Evolutionary conservation across 2,113 vertebrate genomes (phyloP).

Genomic region (Trogon surrucura): DNA sequence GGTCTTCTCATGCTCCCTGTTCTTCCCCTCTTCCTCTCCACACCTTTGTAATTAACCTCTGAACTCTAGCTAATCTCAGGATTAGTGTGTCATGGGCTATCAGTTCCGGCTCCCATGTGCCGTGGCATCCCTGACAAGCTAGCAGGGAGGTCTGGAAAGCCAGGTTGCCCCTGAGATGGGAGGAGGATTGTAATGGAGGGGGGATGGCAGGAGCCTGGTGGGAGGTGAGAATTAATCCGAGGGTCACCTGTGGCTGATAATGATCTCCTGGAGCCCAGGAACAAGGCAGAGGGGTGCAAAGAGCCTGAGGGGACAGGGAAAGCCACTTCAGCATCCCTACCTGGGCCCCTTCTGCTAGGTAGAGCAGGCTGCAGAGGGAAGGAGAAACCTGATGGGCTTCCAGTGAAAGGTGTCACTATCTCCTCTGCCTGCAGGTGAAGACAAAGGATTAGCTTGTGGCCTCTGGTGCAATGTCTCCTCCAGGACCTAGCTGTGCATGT

Average conservation of each 20-base stretch:
- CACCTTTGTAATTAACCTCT: slow-evolving; percentile 63
- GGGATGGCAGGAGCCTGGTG: neutral
- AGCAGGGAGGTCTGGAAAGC: neutral
- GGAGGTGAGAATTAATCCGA: neutral
- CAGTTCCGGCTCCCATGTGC: neutral
- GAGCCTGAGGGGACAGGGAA: neutral
- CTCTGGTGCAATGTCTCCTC: neutral
- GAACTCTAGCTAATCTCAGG: slow-evolving; percentile 28
- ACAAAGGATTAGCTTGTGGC: neutral
- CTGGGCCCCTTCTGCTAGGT: neutral
- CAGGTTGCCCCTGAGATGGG: neutral
- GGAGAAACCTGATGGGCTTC: neutral
- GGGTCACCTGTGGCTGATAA: neutral
- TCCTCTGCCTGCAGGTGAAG: neutral
- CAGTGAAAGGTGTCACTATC: neutral
- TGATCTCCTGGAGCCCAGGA: neutral
- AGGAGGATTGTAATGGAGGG: neutral
- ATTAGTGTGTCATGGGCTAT: neutral
- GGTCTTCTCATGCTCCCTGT: neutral
- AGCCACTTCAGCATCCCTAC: neutral
- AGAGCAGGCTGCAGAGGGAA: neutral
- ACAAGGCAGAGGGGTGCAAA: neutral
- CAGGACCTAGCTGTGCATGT: neutral
- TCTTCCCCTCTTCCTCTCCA: neutral
- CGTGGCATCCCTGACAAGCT: neutral